phyloP scores from a whole-genome alignment of 2,113 vertebrate species.

The Petrocephalus zakoni region DNA sequence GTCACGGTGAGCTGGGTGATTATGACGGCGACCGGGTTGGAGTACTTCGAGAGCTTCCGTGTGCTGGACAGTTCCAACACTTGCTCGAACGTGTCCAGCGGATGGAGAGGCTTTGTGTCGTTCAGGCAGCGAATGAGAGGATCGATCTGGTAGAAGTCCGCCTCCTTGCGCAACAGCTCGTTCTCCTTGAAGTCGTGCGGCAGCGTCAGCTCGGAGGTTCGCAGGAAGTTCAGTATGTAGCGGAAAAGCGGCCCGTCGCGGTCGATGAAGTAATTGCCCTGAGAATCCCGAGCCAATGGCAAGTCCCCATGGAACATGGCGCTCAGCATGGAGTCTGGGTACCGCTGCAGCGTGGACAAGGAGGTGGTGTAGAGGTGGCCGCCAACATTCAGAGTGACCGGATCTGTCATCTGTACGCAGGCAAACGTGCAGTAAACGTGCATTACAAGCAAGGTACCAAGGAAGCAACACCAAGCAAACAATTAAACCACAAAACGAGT shows the following conservation, averaged over 20 bases:
- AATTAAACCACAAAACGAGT: background rate
- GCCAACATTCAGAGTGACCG: constrained; percentile 89
- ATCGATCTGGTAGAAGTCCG: constrained; percentile 86
- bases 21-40: constrained; percentile 78
- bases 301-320: constrained; percentile 96
- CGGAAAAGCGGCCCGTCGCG: constrained; percentile 91
- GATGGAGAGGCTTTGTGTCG: constrained; percentile 76
- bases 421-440: background rate
- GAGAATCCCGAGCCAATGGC: constrained; percentile 81
- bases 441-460: background rate
- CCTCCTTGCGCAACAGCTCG: constrained; percentile 83
- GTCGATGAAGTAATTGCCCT: constrained; percentile 93
- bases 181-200: constrained; percentile 87
- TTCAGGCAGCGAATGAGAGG: constrained; percentile 78
- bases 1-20: constrained; percentile 80
- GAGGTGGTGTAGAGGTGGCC: constrained; percentile 90
- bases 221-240: constrained; percentile 89
- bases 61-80: constrained; percentile 81
- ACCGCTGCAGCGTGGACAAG: constrained; percentile 84
- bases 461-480: background rate
- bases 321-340: constrained; percentile 91
- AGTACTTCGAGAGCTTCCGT: constrained; percentile 81
- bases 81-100: constrained; percentile 79
- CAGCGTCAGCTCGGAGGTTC: constrained; percentile 87
- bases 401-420: constrained; percentile 77